Evolutionary conservation across 2,113 vertebrate genomes (phyloP), one percentile per base, ranked within the genome.

Genomic region (Tachuris rubrigastra): DNA sequence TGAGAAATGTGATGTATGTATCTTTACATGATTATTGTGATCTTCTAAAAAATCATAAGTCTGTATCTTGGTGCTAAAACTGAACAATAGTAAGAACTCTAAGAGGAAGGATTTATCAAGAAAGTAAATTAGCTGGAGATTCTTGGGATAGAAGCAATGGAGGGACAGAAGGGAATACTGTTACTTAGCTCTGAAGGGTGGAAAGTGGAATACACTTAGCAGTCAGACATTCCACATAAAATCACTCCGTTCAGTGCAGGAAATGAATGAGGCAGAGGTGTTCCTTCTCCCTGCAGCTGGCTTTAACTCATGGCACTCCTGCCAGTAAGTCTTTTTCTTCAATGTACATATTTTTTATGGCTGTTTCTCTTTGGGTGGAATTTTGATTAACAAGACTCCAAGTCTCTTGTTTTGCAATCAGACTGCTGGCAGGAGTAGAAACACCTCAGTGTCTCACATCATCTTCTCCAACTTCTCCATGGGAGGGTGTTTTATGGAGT

Each of bases 281-380:
- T 92, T 93, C 68, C 58, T 93, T 89, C 83, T 93, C 60, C 15
- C n/a, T 81, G 58, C 73, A 95, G 44, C 80, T 96, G 79, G 47
- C 77, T 91, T 79, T 82, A 72, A 71, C 65, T 81, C 6, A 0
- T 74, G 68, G 60, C 68, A 52, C 47, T 94, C 47, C 22, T 84
- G 76, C 79, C 83, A 89, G 16, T 44, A 75, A 71, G 60, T 78
- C 35, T 81, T 88, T 75, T 80, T 81, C n/a, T 56, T 87, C 60
- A 35, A 4, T 49, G 47, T 91, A 33, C 6, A 0, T 86, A n/a
- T 84, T 96, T 85, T 35, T 9, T 66, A 33, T 31, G 11, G n/a
- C 31, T 78, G 20, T 86, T 74, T 80, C 37, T 96, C 27, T 73
- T 71, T 52, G 63, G n/a, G 42, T 92, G 27, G 49, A 80, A 73